Evolutionary conservation across 1,140 invertebrate genomes (phyloP), one percentile per base, ranked within the genome.

Genomic region (Holcopasites calliopsidis): DNA sequence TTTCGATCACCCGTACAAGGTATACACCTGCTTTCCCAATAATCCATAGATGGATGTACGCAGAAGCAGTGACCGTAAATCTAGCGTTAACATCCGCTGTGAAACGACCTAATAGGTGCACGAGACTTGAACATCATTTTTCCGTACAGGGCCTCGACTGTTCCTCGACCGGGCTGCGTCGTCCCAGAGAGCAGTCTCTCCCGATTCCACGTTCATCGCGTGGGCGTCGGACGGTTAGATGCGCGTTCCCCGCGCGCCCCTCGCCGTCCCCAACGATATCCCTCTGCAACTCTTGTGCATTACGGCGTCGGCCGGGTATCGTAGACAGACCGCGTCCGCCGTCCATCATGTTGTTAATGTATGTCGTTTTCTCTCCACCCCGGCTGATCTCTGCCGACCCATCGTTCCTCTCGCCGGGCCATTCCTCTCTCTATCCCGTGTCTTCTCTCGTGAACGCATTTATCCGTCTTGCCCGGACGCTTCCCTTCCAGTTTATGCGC

Each of bases 261-360:
- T 26, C 40, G 5, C 33, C 50, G 13, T 16, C n/a, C n/a, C 44
- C 47, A 35, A 28, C 23, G 21, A 38, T 38, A 60, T n/a, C 21
- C 55, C 58, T 40, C 69, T 69, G 57, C 64, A 50, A 66, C 76
- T 78, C 61, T 50, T 52, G 69, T 62, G 69, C 80, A 77, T 82
- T 61, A 74, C 69, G 79, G 55, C 57, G 73, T 69, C 72, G 73
- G 64, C 69, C 33, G 60, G 70, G 80, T 83, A 82, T 70, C 55
- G 76, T 61, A 80, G 80, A 82, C 80, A 75, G 74, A 83, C 76
- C 82, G 75, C 83, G 83, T 82, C 76, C 83, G 76, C 74, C 84
- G 84, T 85, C 73, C 80, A 85, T 85, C 84, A 85, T 85, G 80
- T 80, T 64, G 79, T 85, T 85, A 85, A 85, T 85, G 84, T 66